Evolutionary conservation across 1,140 invertebrate species (phyloP).

Genomic region (Pemphigus obesinymphae): DNA sequence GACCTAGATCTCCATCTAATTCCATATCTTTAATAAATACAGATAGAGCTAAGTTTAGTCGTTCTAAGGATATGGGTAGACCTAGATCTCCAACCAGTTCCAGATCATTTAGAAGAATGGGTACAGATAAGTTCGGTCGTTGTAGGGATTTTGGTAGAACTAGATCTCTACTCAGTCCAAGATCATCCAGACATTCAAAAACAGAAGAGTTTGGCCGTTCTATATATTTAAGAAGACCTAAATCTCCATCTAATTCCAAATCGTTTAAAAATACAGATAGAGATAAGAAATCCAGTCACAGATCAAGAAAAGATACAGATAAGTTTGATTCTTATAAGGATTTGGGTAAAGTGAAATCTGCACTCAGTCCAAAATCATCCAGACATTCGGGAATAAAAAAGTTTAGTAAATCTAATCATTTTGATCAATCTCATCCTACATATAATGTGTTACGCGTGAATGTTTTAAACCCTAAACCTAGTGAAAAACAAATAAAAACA

Average conservation of each 20-base stretch:
- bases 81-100: no score
- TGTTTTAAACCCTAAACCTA: conserved; percentile 86
- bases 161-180: conserved; percentile 59
- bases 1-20: no score
- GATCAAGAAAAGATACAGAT: no score
- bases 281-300: no score
- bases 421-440: conserved; percentile 61
- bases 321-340: conserved; percentile 59
- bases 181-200: conserved; percentile 62
- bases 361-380: conserved; percentile 65
- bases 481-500: conserved; percentile 90
- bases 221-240: no score
- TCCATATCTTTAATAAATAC: no score
- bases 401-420: no score
- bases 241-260: no score
- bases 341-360: conserved; percentile 50
- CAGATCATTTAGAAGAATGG: no score
- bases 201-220: conserved; percentile 60
- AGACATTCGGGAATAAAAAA: conserved; percentile 59
- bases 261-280: no score
- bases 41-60: no score
- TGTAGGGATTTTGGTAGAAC: conserved; percentile 55
- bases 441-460: conserved; percentile 93
- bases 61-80: conserved; percentile 57
- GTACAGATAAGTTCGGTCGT: no score